Conservation (phyloP, 2,113 vertebrate species). For the Egretta garzetta region DNA sequence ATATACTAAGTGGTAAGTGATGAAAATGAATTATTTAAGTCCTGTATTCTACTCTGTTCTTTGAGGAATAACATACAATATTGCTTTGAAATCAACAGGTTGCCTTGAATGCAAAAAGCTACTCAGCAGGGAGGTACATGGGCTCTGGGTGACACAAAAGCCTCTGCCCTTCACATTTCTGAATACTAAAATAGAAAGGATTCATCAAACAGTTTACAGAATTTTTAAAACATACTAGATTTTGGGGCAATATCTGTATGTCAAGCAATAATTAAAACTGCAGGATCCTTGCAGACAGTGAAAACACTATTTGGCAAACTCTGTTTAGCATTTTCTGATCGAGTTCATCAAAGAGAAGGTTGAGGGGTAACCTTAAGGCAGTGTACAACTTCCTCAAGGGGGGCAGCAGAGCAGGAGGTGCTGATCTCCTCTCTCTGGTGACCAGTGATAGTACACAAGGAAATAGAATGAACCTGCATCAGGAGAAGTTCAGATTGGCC, state of each 20-base stretch:
- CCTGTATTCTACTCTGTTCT: neutral
- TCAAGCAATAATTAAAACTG: neutral
- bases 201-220: neutral
- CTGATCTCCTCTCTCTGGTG: neutral
- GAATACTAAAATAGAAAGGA: neutral
- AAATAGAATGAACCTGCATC: neutral
- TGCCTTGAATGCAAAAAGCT: neutral
- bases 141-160: neutral
- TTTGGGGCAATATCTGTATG: neutral
- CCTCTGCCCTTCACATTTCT: neutral
- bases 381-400: neutral
- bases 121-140: fast-evolving
- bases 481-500: neutral
- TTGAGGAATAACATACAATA: neutral
- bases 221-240: neutral
- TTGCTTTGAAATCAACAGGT: neutral
- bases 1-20: neutral
- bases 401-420: fast-evolving
- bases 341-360: neutral
- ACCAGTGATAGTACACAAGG: fast-evolving
- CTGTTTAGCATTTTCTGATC: neutral
- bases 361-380: neutral
- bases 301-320: neutral
- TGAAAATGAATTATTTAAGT: neutral
- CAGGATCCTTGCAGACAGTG: neutral